Evolutionary conservation across 2,113 vertebrate genomes (phyloP).

Genomic region (Perca fluviatilis): DNA sequence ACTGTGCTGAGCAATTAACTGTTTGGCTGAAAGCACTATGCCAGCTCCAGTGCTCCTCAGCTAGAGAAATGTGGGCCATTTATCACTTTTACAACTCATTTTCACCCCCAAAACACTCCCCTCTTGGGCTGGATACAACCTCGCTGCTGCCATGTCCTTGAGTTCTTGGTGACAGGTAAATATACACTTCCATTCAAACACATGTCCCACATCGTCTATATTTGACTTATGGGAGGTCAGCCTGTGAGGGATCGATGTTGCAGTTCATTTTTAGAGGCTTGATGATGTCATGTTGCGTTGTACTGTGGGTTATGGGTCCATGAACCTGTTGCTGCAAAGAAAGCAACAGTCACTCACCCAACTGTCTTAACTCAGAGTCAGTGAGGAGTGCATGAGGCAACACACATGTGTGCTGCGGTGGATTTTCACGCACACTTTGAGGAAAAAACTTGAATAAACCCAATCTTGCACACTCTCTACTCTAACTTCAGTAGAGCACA

Average conservation of each 20-base stretch:
- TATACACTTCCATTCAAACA: constrained; percentile 79
- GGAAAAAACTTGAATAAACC: constrained; percentile 24
- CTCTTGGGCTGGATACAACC: constrained; percentile 61
- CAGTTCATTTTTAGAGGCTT: constrained; percentile 73
- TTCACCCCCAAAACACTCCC: constrained; percentile 69
- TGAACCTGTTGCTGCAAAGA: constrained; percentile 67
- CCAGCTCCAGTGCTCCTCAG: constrained; percentile 60
- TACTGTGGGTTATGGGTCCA: constrained; percentile 44
- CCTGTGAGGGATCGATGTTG: constrained; percentile 69
- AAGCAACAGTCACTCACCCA: constrained; percentile 10
- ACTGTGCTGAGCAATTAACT: constrained; percentile 83
- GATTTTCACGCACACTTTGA: constrained; percentile 31
- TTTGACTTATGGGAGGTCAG: constrained; percentile 77
- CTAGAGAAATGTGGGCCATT: constrained; percentile 63
- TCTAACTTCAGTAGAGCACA: constrained; percentile 46
- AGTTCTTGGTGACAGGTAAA: constrained; percentile 78
- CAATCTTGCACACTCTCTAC: constrained; percentile 9
- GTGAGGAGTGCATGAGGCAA: background rate
- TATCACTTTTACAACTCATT: constrained; percentile 82
- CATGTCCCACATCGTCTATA: constrained; percentile 62
- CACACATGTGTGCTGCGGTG: background rate
- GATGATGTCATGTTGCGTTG: constrained; percentile 74
- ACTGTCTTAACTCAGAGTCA: background rate
- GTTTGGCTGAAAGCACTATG: constrained; percentile 81
- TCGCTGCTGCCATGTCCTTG: constrained; percentile 69